Percentiles rank a stretch among this genome's conserved stretches.
These are phyloP conservation scores for Dynastes grantii DNA, from an alignment of 2,888 invertebrate genomes.

Conservation along the genomic window DNA sequence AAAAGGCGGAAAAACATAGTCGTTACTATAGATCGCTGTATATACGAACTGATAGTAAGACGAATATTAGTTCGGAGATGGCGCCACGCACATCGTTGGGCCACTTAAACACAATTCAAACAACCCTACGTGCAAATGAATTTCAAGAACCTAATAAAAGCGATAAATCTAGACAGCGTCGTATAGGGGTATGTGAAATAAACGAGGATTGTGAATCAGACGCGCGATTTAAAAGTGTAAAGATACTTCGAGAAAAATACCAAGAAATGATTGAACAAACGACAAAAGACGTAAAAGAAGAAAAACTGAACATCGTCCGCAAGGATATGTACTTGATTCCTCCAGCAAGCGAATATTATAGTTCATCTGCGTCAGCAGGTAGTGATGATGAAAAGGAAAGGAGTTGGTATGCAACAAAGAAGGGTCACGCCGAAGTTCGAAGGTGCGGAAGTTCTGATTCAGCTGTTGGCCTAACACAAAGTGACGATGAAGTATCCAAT, in stretches of 20 bases:
- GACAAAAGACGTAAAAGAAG: slow-evolving; percentile 57
- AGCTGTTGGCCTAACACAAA: slow-evolving; percentile 69
- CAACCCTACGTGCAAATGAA: background rate
- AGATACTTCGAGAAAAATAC: slow-evolving; percentile 64
- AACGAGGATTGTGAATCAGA: slow-evolving; percentile 45
- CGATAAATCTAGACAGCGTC: slow-evolving; percentile 62
- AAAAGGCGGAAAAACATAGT: slow-evolving; percentile 65
- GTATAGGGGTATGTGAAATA: slow-evolving; percentile 65
- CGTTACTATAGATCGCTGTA: slow-evolving; percentile 60
- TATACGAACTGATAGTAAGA: slow-evolving; percentile 34
- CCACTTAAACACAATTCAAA: slow-evolving; percentile 42
- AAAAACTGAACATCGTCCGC: slow-evolving; percentile 28
- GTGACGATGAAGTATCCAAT: slow-evolving; percentile 69
- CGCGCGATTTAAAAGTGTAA: slow-evolving; percentile 64
- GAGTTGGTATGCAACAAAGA: slow-evolving; percentile 52
- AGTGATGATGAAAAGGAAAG: slow-evolving; percentile 67
- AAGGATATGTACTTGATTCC: slow-evolving; percentile 62
- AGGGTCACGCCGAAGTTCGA: slow-evolving; percentile 63
- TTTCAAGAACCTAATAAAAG: background rate
- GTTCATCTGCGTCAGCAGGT: slow-evolving; percentile 65
- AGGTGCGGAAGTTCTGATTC: slow-evolving; percentile 73
- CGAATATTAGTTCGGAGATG: slow-evolving; percentile 56
- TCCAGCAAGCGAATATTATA: slow-evolving; percentile 68
- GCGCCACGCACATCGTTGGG: slow-evolving; percentile 52
- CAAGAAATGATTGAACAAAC: slow-evolving; percentile 65